Evolutionary conservation across 2,888 invertebrate genomes (phyloP).

Genomic region (Brachynemurus nebulosus): DNA sequence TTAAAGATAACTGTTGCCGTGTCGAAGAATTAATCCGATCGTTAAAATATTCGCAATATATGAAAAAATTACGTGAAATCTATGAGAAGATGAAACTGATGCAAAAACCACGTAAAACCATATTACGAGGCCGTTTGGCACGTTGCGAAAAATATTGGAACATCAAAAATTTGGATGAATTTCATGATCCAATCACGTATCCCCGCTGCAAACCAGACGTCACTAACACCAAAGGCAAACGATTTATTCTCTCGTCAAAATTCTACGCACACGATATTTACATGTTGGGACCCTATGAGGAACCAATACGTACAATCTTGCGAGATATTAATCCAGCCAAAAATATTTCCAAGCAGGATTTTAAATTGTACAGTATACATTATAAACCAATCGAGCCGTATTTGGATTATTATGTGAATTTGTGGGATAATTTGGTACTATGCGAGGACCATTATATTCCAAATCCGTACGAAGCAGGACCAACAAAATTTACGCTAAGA

Average conservation of each 20-base stretch:
- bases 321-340: conserved; percentile 3
- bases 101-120: neutral
- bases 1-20: too few species aligned
- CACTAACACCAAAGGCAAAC: neutral
- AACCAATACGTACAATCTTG: conserved; percentile 2
- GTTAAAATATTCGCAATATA: conserved; percentile 25
- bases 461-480: conserved; percentile 5
- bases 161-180: conserved; percentile 5
- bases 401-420: conserved; percentile 8
- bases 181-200: neutral
- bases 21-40: conserved; percentile 25
- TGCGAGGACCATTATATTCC: conserved; percentile 4
- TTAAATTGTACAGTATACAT: neutral
- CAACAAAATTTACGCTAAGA: too few species aligned
- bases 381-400: neutral
- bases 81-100: conserved; percentile 11
- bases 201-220: neutral
- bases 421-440: conserved; percentile 6
- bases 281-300: conserved; percentile 1
- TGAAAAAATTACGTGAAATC: conserved; percentile 21
- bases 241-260: neutral
- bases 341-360: conserved; percentile 4
- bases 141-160: conserved; percentile 9
- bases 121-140: conserved; percentile 1
- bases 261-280: neutral